These are phyloP conservation scores for Agonopterix arenella DNA, from an alignment of 2,888 invertebrate species.

Conservation along the genomic window DNA sequence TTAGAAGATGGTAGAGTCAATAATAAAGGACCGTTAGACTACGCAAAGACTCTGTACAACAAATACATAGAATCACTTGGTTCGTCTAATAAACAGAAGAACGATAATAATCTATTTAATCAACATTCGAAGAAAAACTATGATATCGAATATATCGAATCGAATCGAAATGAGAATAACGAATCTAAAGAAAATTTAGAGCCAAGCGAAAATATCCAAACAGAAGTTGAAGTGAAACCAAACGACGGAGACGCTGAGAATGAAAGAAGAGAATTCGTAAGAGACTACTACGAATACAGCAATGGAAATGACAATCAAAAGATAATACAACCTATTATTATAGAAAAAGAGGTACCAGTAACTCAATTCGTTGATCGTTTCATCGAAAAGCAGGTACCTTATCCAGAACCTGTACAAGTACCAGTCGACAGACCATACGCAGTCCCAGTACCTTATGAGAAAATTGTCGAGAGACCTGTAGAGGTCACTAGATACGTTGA, in stretches of 20 bases:
- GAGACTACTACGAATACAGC: conserved; percentile 33
- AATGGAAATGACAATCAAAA: conserved; percentile 33
- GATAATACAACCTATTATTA: conserved; percentile 63
- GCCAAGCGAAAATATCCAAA: conserved; percentile 47
- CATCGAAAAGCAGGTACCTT: conserved; percentile 62
- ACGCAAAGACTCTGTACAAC: conserved; percentile 44
- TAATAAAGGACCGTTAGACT: conserved; percentile 36
- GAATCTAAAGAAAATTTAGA: conserved; percentile 44
- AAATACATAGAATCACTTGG: conserved; percentile 54
- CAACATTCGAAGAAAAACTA: conserved; percentile 45
- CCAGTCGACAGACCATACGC: conserved; percentile 62
- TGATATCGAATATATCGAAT: no score
- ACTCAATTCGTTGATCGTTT: conserved; percentile 62
- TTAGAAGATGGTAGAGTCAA: conserved; percentile 56
- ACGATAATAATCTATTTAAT: conserved; percentile 39
- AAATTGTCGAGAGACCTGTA: conserved; percentile 71
- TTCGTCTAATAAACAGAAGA: conserved; percentile 33
- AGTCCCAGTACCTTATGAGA: conserved; percentile 65
- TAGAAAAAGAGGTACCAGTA: conserved; percentile 64
- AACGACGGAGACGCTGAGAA: conserved; percentile 28
- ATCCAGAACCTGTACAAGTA: conserved; percentile 54
- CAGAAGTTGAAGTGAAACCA: conserved; percentile 42
- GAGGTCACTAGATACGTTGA: conserved; percentile 72
- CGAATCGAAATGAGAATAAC: conserved; percentile 18
- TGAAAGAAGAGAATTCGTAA: conserved; percentile 37